phyloP scores from a whole-genome alignment of 1,140 invertebrate species.

The Drosophila seguyi region DNA sequence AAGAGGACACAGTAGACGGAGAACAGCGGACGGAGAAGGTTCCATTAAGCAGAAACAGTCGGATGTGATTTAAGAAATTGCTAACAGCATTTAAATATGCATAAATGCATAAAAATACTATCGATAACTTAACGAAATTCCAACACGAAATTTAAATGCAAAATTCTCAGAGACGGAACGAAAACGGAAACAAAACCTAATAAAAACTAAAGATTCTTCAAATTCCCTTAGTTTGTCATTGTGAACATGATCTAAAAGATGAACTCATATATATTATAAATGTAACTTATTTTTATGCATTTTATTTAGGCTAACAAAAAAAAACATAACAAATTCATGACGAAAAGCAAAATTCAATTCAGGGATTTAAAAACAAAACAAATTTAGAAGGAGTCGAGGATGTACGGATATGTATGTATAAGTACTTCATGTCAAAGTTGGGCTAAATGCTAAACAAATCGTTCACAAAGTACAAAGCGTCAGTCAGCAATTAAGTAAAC shows the following conservation, averaged over 20 bases:
- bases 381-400: conserved; percentile 26
- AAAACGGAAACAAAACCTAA: conserved; percentile 19
- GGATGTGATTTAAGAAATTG: conserved; percentile 80
- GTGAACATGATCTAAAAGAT: conserved; percentile 79
- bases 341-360: conserved; percentile 83
- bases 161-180: conserved; percentile 53
- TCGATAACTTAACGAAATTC: conserved; percentile 55
- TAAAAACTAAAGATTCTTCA: conserved; percentile 44
- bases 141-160: conserved; percentile 42
- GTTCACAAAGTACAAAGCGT: conserved; percentile 78
- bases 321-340: conserved; percentile 69
- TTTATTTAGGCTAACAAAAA: conserved; percentile 80
- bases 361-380: conserved; percentile 75
- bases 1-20: not conserved
- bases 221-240: conserved; percentile 71
- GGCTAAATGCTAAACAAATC: conserved; percentile 59
- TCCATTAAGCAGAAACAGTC: conserved; percentile 74
- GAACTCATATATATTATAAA: conserved; percentile 66
- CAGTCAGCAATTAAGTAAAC: conserved; percentile 61
- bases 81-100: conserved; percentile 83
- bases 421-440: conserved; percentile 60
- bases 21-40: conserved; percentile 10
- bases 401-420: conserved; percentile 44
- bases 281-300: conserved; percentile 79
- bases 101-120: conserved; percentile 81